phyloP scores from a whole-genome alignment of 1,140 invertebrate species.

The Chrysoperla carnea region DNA sequence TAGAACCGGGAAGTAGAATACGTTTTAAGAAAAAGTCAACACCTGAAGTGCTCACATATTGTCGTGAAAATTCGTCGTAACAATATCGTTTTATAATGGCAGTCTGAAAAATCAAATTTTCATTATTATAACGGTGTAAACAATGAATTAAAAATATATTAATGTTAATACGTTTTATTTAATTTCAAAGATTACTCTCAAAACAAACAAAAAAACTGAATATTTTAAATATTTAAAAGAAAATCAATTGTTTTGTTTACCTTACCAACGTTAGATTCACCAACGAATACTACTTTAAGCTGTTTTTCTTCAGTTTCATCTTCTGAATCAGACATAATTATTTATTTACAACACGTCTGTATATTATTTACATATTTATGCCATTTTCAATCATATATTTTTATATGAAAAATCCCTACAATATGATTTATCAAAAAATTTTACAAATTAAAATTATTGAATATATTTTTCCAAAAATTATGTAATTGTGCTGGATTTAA shows the following conservation, averaged over 20 bases:
- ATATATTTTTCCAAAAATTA: no score
- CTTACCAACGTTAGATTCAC: constrained; percentile 66
- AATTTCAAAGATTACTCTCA: background rate
- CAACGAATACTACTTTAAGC: constrained; percentile 64
- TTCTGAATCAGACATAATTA: constrained; percentile 40
- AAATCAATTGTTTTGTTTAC: constrained; percentile 31
- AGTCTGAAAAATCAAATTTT: constrained; percentile 31
- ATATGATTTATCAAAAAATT: no score
- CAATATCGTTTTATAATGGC: constrained; percentile 51
- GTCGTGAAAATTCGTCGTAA: constrained; percentile 54
- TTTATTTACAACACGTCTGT: background rate
- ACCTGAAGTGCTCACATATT: constrained; percentile 56
- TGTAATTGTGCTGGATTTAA: no score
- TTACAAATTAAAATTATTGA: no score
- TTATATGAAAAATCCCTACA: no score
- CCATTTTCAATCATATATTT: no score
- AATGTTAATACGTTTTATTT: no score
- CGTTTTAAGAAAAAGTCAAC: constrained; percentile 65
- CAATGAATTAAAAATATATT: no score
- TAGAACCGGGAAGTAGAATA: constrained; percentile 43
- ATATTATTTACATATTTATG: no score
- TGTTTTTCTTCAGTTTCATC: constrained; percentile 45
- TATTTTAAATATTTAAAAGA: constrained; percentile 2
- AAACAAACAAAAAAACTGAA: no score
- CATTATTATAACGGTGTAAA: no score